Conservation (phyloP, 2,113 vertebrate species). For the Todiramphus chloris region DNA sequence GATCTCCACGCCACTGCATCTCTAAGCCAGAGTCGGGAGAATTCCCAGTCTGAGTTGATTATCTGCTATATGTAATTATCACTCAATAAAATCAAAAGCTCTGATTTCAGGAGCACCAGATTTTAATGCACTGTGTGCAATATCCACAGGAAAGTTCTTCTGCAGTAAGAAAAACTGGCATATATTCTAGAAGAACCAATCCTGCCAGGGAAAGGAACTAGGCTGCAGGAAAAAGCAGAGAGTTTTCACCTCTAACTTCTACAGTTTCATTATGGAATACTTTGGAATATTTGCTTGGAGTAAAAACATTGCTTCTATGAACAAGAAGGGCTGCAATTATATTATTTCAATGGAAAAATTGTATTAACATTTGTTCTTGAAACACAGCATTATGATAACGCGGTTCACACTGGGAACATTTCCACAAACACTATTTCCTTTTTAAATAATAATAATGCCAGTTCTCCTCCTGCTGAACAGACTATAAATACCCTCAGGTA, state of each 20-base stretch:
- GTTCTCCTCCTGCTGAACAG: neutral
- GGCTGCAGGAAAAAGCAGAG: neutral
- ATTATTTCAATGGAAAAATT: constrained; percentile 1
- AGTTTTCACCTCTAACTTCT: neutral
- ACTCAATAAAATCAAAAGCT: neutral
- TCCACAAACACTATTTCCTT: neutral
- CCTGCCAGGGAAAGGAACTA: neutral
- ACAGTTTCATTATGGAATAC: neutral
- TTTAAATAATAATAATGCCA: neutral
- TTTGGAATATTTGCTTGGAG: neutral
- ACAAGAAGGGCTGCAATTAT: neutral
- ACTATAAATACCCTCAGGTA: constrained; percentile 11
- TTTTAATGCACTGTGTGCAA: neutral
- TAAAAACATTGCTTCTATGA: neutral
- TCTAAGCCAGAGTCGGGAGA: neutral
- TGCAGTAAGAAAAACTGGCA: neutral
- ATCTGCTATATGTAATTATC: neutral
- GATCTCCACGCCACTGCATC: neutral
- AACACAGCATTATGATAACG: neutral
- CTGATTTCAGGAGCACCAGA: neutral
- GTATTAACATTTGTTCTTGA: constrained; percentile 6
- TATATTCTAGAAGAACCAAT: neutral
- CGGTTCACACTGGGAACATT: neutral
- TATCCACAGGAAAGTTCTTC: neutral
- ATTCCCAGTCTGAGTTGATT: neutral